Evolutionary conservation across 2,797 vertebrate genomes (phyloP), one percentile per base, ranked within the genome.

Genomic region (Parotocinclus haroldoi): DNA sequence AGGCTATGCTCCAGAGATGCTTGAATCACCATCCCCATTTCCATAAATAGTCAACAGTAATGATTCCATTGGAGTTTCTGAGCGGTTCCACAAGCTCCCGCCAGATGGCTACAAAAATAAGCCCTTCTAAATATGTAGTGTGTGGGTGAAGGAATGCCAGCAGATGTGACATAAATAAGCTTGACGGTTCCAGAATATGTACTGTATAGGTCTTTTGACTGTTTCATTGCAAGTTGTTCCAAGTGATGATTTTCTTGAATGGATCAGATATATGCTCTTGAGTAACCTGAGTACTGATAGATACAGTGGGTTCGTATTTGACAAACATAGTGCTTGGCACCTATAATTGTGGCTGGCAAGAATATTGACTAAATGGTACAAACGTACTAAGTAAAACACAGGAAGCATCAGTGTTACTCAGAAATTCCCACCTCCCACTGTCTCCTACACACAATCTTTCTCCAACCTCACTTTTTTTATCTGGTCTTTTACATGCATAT

Each of bases 81-180:
- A 59, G 65, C 40, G 18, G 69, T 78, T 74, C 68, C 73, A 69
- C 58, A 58, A 69, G 70, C 66, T 71, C 70, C 69, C 70, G 58
- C 60, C 73, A 78, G 64, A 71, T 76, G 76, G 71, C 71, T 76
- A 56, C 69, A 66, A 76, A 76, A 79, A 76, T 79, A 79, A 73
- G 63, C 62, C 68, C 19, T 63, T 56, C 71, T 76, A 71, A 76
- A 76, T 76, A 69, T 66, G 51, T 67, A 55, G 45, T 49, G 66
- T 60, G 76, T 72, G 69, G 72, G 72, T 53, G 66, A 72, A 58
- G 52, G 42, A 53, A 69, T 64, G 69, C 73, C 69, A 63, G 50
- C 1, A 38, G 45, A 69, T 53, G 44, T 66, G 69, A 72, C 59
- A 75, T 66, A 77, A 72, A 75, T 75, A 69, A 59, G 49, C 53